These are phyloP conservation scores for Brachyalestes nurse DNA, from an alignment of 2,797 vertebrate species.

Conservation along the genomic window DNA sequence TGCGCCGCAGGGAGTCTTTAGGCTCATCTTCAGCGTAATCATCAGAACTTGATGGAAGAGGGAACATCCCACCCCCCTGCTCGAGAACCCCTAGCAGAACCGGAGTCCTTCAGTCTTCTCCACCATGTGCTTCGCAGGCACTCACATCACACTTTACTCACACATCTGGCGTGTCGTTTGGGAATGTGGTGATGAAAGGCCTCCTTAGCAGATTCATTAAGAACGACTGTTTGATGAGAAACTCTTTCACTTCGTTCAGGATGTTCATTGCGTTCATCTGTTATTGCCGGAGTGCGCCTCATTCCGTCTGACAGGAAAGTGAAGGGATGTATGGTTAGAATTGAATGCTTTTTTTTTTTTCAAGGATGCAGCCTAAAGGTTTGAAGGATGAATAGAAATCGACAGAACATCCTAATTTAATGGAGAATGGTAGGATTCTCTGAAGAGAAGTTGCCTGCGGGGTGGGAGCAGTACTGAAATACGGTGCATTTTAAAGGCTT, in stretches of 20 bases:
- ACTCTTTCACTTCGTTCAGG: background rate
- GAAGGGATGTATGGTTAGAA: background rate
- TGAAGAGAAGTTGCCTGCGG: background rate
- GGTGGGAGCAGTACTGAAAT: background rate
- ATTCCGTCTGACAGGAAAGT: background rate
- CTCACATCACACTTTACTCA: background rate
- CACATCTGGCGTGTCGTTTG: constrained; percentile 24
- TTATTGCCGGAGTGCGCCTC: background rate
- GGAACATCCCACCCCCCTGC: background rate
- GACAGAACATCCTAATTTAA: background rate
- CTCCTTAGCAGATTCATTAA: constrained; percentile 25
- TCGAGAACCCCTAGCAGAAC: background rate
- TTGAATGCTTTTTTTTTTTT: background rate
- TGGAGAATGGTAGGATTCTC: background rate
- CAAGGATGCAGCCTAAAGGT: background rate
- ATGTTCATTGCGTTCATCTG: constrained; percentile 1
- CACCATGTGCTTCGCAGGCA: background rate
- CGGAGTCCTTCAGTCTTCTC: background rate
- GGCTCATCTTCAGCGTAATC: background rate
- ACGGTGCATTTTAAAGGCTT: background rate
- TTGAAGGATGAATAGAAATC: background rate
- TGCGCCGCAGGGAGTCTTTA: background rate
- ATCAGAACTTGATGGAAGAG: constrained; percentile 17
- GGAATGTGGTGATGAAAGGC: background rate
- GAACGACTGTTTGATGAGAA: background rate